Conservation (phyloP, 2,888 invertebrate species). For the Ptychoptera contaminata region DNA sequence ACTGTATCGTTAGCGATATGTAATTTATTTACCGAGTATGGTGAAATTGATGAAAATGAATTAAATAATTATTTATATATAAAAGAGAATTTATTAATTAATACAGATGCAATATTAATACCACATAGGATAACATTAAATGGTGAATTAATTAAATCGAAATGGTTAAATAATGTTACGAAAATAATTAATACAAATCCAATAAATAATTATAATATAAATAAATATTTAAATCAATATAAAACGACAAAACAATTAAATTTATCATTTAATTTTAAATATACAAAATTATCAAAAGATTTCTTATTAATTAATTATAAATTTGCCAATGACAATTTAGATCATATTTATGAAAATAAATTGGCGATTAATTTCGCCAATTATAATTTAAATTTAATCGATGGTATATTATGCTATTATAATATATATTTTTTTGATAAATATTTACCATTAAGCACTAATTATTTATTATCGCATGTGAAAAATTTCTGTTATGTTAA, state of each 20-base stretch:
- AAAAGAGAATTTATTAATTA: constrained; percentile 26
- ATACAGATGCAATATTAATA: constrained; percentile 32
- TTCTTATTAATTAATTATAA: too few relatives aligned
- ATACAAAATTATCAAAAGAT: too few relatives aligned
- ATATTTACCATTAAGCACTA: too few relatives aligned
- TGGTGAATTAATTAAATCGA: constrained; percentile 41
- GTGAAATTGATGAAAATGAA: constrained; percentile 35
- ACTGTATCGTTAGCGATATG: constrained; percentile 15
- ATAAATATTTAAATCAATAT: constrained; percentile 40
- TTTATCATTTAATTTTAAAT: too few relatives aligned
- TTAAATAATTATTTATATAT: constrained; percentile 23
- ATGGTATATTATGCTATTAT: too few relatives aligned
- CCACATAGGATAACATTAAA: constrained; percentile 37
- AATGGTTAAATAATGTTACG: constrained; percentile 41
- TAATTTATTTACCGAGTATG: constrained; percentile 38
- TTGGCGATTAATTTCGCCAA: too few relatives aligned
- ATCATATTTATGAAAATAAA: too few relatives aligned
- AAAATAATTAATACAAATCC: constrained; percentile 37
- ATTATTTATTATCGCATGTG: too few relatives aligned
- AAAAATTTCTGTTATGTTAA: too few relatives aligned
- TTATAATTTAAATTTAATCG: too few relatives aligned
- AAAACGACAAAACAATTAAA: constrained; percentile 39
- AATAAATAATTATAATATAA: constrained; percentile 36
- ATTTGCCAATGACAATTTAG: too few relatives aligned
- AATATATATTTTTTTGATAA: too few relatives aligned